Conservation (phyloP, 2,797 vertebrate species). For the Bradypus variegatus region DNA sequence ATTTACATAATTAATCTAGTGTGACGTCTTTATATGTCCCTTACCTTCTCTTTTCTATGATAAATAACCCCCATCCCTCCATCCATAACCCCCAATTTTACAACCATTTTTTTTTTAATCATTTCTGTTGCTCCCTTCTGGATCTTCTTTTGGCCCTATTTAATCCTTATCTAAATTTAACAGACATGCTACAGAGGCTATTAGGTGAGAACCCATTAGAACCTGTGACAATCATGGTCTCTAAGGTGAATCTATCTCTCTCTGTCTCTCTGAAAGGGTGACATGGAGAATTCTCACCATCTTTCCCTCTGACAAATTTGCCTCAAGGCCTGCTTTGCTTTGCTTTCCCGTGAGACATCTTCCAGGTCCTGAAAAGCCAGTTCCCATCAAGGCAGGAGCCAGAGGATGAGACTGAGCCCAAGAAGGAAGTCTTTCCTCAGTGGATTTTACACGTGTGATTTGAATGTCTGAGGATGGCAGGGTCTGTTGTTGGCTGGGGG, state of each 20-base stretch:
- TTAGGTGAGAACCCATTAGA: constrained; percentile 14
- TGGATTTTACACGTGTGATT: neutral
- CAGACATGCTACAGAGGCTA: constrained; percentile 26
- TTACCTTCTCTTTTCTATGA: constrained; percentile 48
- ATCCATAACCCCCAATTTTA: constrained; percentile 43
- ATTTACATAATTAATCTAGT: constrained; percentile 57
- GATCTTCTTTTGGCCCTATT: constrained; percentile 28
- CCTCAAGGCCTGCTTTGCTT: neutral
- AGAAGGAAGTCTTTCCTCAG: neutral
- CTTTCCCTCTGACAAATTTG: neutral
- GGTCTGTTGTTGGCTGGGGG: neutral
- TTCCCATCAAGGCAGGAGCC: constrained; percentile 7
- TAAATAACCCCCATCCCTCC: constrained; percentile 50
- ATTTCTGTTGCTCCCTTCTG: constrained; percentile 50
- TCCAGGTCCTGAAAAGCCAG: constrained; percentile 25
- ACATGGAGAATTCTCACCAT: neutral
- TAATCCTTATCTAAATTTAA: constrained; percentile 50
- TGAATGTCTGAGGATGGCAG: neutral
- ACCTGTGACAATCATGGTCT: neutral
- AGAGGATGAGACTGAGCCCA: neutral
- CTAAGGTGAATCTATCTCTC: neutral
- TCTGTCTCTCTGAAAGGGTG: neutral
- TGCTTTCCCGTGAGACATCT: constrained; percentile 31
- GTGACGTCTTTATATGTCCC: constrained; percentile 48
- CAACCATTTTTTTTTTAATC: constrained; percentile 35